Evolutionary conservation across 92 coral and sea anemone genomes (phyloP), one percentile per base, ranked within the genome.

Genomic region (Muricea muricata): DNA sequence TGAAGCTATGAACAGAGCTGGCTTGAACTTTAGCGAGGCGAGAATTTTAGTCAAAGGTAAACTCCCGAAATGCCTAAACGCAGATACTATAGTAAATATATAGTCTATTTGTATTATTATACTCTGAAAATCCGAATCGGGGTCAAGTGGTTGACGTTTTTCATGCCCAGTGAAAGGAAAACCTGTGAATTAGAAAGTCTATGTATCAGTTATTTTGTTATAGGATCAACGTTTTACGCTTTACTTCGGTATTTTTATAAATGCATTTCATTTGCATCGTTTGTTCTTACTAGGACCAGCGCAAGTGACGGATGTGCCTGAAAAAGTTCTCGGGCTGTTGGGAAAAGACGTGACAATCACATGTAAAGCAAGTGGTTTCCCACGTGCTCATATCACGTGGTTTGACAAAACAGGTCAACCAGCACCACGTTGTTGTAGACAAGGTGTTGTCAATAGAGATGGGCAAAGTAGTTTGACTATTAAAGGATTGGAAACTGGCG

Each of bases 321-420:
- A 75, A 9, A 65, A 61, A 14, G 85, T 84, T 5, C 87, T 86
- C n/a, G 93, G 93, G 10, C 84, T 88, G 39, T 89, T 84, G n/a
- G 97, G 98, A 37, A 92, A 90, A 26, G 39, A 90, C 65, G 80
- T 92, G 70, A 84, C 78, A 25, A 88, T 97, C 67, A 95, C 94
- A 4, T 97, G 99, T 84, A 86, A 71, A 48, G 97, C 89, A 40
- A 93, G 92, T 83, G 99, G 99, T 37, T 97, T 89, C 75, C 98
- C 98, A 14, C 55, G 85, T 28, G 97, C 94, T 8, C 76, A 12
- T 23, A 79, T 93, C 65, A 80, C 82, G 33, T 97, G 99, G 99
- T 78, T 56, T 1, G 87, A 86, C 21, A 93, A 89, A 61, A 67
- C 66, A 21, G 85, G 91, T 7, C 24, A 20, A 14, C 21, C 31